Base-by-base conservation (phyloP, 2,888 invertebrate species). In the Drosophila peninsularis region DNA sequence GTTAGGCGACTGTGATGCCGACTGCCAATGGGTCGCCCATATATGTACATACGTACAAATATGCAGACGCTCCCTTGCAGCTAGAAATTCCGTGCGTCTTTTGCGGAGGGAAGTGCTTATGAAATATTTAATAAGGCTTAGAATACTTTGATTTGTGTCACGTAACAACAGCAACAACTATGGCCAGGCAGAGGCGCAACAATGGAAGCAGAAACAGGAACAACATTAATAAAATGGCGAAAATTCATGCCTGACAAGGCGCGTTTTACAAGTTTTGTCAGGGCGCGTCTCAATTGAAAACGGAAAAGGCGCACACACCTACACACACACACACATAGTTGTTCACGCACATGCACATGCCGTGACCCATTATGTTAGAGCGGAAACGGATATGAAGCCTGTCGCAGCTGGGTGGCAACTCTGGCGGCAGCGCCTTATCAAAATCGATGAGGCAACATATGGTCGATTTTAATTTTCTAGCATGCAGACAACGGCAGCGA, bases 381-480 rank as follows among this genome's bases (percentile, higher is more conserved):
- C 89, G 86, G 86, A 86, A 86, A 80, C 86, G 86, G 89, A 86
- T 89, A 85, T 86, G 89, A 89, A 89, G 78, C 75, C 67, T 63
- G 66, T 50, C 50, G 73, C 66, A 66, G 72, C 58, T 60, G 76
- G 69, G 54, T 60, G 72, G 36, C 49, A 30, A 42, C 70, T 45
- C 21, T 24, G 41, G 34, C 19, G 62, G 53, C 71, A 70, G 80
- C 73, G 87, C 78, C 87, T 88, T 82, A 83, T 89, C 85, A 85
- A 85, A 87, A 85, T 85, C 89, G 89, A 85, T 85, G 89, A 66
- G 87, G 87, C 84, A 85, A 80, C 85, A 85, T 89, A 89, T 85
- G 85, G 88, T 78, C 78, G 78, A 89, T 84, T 84, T 84, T 88
- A 84, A 84, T 84, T 84, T 84, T 84, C 88, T 77, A 74, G 70